Conservation (phyloP, 2,113 vertebrate genomes). For the Steatornis caripensis region DNA sequence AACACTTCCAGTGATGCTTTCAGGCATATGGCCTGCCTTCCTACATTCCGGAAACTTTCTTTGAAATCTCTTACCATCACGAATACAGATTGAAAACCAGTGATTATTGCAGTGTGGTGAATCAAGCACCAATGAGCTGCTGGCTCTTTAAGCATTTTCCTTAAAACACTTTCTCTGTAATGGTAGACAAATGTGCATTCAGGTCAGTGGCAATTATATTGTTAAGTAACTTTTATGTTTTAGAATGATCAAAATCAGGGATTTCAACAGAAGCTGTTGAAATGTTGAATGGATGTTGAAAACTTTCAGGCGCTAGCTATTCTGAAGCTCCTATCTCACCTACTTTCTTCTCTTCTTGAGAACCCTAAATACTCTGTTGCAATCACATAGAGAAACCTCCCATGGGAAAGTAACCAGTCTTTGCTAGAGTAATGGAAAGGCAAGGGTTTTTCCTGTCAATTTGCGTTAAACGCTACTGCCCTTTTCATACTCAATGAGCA, state of each 20-base stretch:
- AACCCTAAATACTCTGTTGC: background rate
- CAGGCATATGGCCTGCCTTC: background rate
- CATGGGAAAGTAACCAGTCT: background rate
- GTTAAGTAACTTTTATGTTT: background rate
- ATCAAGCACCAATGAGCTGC: background rate
- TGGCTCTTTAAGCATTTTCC: background rate
- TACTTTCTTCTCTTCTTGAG: background rate
- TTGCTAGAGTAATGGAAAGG: background rate
- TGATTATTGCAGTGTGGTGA: background rate
- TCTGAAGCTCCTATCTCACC: background rate
- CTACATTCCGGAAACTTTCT: background rate
- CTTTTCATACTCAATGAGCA: background rate
- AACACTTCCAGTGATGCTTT: background rate
- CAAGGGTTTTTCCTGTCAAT: background rate
- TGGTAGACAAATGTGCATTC: background rate
- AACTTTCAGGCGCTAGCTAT: background rate
- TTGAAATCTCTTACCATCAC: background rate
- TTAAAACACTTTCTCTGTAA: background rate
- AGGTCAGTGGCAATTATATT: background rate
- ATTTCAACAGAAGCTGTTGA: background rate
- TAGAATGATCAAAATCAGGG: background rate
- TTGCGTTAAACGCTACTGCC: background rate
- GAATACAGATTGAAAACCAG: background rate
- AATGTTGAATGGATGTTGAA: background rate
- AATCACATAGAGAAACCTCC: background rate